Percentiles rank a stretch among this genome's conserved stretches.
Conservation (phyloP, 1,140 invertebrate species). For the Tribolium madens region DNA sequence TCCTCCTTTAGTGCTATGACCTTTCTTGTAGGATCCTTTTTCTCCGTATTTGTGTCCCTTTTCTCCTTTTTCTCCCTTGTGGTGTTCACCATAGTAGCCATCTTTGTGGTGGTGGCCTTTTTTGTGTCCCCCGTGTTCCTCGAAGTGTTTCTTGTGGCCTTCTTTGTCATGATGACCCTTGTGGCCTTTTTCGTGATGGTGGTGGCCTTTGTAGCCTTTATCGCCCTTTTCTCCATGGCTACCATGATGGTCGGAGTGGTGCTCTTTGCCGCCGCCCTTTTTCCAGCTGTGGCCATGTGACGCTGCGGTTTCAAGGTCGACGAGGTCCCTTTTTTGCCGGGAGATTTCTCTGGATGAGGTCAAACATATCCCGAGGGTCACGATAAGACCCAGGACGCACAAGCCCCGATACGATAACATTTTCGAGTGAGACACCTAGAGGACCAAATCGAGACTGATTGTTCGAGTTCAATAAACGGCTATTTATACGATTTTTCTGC, state of each 20-base stretch:
- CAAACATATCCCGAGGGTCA: slow-evolving; percentile 57
- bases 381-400: slow-evolving; percentile 58
- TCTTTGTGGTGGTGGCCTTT: slow-evolving; percentile 77
- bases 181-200: slow-evolving; percentile 74
- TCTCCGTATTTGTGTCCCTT: slow-evolving; percentile 74
- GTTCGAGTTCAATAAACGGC: slow-evolving; percentile 47
- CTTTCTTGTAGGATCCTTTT: slow-evolving; percentile 74
- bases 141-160: slow-evolving; percentile 74
- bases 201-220: slow-evolving; percentile 70
- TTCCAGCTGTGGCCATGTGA: slow-evolving; percentile 63
- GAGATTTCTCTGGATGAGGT: slow-evolving; percentile 59
- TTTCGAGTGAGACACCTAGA: slow-evolving; percentile 49
- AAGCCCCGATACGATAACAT: slow-evolving; percentile 59
- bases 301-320: slow-evolving; percentile 57
- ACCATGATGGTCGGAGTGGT: slow-evolving; percentile 71
- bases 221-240: slow-evolving; percentile 72
- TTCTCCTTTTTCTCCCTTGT: slow-evolving; percentile 75
- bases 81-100: slow-evolving; percentile 76
- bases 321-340: slow-evolving; percentile 57
- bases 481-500: slow-evolving; percentile 60
- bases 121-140: slow-evolving; percentile 74
- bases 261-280: slow-evolving; percentile 71
- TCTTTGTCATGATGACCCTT: slow-evolving; percentile 78
- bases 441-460: slow-evolving; percentile 56
- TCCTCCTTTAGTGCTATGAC: slow-evolving; percentile 74